phyloP scores from a whole-genome alignment of 2,888 invertebrate species.

The Sarcophaga variegata region DNA sequence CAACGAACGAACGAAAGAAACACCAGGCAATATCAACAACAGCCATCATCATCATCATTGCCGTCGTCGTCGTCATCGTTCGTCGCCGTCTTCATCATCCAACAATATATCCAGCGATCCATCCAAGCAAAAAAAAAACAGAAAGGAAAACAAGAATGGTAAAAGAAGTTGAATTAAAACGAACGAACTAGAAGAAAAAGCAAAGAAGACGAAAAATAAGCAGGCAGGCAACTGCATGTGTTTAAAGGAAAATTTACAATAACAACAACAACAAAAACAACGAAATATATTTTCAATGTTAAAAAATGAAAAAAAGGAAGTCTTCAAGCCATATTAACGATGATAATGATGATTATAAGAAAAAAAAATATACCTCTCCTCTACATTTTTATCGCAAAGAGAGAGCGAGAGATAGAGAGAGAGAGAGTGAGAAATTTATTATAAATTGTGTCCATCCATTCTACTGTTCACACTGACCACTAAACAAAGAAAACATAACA shows the following conservation, averaged over 20 bases:
- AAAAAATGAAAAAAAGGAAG: background rate
- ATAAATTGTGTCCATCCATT: background rate
- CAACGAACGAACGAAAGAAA: background rate
- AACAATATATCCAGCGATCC: conserved; percentile 47
- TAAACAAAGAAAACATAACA: background rate
- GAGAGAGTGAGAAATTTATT: background rate
- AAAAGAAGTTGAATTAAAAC: conserved; percentile 43
- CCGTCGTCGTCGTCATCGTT: background rate
- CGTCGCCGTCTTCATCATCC: background rate
- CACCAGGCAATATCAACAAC: background rate
- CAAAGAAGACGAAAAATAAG: background rate
- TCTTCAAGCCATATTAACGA: background rate
- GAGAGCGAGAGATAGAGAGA: background rate
- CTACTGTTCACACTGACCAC: background rate
- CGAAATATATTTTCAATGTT: background rate
- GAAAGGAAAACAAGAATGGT: background rate
- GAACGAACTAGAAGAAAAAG: conserved; percentile 2
- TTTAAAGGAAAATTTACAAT: conserved; percentile 36
- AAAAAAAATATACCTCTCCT: background rate
- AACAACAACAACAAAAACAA: background rate
- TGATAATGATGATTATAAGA: background rate
- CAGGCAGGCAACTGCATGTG: conserved; percentile 52
- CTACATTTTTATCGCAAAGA: background rate
- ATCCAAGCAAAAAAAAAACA: conserved; percentile 50
- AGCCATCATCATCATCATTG: conserved; percentile 17